These are phyloP conservation scores for Bombycilla garrulus DNA, from an alignment of 2,113 vertebrate species.

Conservation along the genomic window DNA sequence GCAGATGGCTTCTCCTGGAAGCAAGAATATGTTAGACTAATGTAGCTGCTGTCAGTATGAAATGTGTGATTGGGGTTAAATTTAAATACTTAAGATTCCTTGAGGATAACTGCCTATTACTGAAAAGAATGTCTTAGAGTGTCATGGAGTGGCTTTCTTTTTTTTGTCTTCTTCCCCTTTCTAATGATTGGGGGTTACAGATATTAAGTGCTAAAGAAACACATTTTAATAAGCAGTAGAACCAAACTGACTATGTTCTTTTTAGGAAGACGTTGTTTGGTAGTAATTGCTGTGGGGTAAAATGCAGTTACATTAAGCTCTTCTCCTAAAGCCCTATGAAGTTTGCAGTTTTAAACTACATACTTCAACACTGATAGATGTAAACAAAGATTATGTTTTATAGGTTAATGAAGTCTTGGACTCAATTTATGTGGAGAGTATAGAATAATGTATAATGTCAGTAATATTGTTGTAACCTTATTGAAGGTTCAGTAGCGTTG, in stretches of 20 bases:
- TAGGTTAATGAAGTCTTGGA: neutral
- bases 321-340: neutral
- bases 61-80: neutral
- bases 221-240: neutral
- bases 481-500: neutral
- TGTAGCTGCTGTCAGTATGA: neutral
- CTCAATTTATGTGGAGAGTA: neutral
- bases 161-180: neutral
- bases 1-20: neutral
- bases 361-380: neutral
- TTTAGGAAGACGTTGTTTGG: neutral
- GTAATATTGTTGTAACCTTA: neutral
- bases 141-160: neutral
- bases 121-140: neutral
- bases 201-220: neutral
- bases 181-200: neutral
- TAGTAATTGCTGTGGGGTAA: neutral
- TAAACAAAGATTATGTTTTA: neutral
- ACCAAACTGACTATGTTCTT: neutral
- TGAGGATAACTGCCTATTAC: neutral
- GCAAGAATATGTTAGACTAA: neutral
- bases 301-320: neutral
- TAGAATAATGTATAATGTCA: neutral
- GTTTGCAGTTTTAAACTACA: neutral
- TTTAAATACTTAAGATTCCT: neutral